A percentile compares a stretch with the other conserved stretches of the same genome.
These are phyloP conservation scores for Rhamnusium bicolor DNA, from an alignment of 2,888 invertebrate genomes.

Conservation along the genomic window DNA sequence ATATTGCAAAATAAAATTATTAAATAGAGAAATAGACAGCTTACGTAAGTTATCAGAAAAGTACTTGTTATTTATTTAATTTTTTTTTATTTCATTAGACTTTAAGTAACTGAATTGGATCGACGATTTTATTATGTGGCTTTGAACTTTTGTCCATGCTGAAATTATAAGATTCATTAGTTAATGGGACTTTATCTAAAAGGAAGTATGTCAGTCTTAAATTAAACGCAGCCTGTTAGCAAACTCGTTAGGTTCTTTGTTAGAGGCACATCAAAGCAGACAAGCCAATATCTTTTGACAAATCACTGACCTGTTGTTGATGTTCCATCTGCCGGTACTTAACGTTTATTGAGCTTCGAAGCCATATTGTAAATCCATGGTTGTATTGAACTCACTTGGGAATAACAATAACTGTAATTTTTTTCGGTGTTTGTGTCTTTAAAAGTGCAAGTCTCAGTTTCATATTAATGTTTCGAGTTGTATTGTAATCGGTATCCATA, in stretches of 20 bases:
- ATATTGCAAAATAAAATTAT: too few relatives aligned
- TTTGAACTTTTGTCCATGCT: background rate
- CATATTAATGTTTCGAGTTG: background rate
- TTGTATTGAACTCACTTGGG: background rate
- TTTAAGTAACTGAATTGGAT: background rate
- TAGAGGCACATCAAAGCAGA: constrained; percentile 24
- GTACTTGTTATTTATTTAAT: too few relatives aligned
- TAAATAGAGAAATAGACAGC: too few relatives aligned
- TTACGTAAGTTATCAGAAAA: too few relatives aligned
- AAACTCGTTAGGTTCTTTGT: constrained; percentile 27
- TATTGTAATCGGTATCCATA: background rate
- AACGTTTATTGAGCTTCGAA: constrained; percentile 26
- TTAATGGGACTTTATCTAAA: constrained; percentile 19
- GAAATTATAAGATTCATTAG: constrained; percentile 15
- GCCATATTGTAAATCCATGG: constrained; percentile 14
- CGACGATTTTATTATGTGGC: background rate
- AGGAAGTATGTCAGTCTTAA: constrained; percentile 12
- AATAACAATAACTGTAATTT: background rate
- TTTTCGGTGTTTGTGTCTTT: background rate
- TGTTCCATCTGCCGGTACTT: constrained; percentile 20
- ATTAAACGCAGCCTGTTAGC: constrained; percentile 20
- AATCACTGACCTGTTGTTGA: constrained; percentile 22
- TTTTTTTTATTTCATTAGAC: too few relatives aligned
- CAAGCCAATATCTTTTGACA: constrained; percentile 33
- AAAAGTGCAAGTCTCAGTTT: background rate